A percentile compares a stretch with the other conserved stretches of the same genome.
Evolutionary conservation across 2,113 vertebrate genomes (phyloP).

Genomic region (Alligator sinensis): DNA sequence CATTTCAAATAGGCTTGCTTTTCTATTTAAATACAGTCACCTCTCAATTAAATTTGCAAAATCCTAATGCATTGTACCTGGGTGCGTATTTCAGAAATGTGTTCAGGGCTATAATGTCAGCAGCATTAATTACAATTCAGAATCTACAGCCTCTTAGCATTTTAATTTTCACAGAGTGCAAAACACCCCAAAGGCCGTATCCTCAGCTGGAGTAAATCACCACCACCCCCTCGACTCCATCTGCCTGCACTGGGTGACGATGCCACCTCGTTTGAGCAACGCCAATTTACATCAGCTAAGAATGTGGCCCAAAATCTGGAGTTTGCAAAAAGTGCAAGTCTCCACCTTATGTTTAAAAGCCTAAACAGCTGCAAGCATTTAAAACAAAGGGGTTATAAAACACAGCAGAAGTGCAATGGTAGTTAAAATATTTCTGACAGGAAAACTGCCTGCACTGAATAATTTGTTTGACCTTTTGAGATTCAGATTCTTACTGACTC

Average conservation of each 20-base stretch:
- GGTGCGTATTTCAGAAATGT: not conserved
- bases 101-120: not conserved
- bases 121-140: not conserved
- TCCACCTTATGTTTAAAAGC: rapidly evolving
- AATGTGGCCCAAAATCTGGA: rapidly evolving
- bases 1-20: not conserved
- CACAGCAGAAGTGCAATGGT: rapidly evolving
- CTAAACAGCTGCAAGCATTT: rapidly evolving
- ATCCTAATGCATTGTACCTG: not conserved
- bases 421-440: not conserved
- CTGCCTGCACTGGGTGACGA: not conserved
- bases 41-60: not conserved
- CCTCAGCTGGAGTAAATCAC: not conserved
- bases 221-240: no score
- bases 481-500: not conserved
- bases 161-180: not conserved
- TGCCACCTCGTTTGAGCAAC: rapidly evolving
- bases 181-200: not conserved
- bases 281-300: rapidly evolving
- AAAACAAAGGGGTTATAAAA: not conserved
- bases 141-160: not conserved
- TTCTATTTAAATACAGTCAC: not conserved
- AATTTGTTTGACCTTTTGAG: not conserved
- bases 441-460: not conserved
- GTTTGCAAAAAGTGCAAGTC: rapidly evolving